Conservation (phyloP, 2,113 vertebrate species). For the Bos javanicus region DNA sequence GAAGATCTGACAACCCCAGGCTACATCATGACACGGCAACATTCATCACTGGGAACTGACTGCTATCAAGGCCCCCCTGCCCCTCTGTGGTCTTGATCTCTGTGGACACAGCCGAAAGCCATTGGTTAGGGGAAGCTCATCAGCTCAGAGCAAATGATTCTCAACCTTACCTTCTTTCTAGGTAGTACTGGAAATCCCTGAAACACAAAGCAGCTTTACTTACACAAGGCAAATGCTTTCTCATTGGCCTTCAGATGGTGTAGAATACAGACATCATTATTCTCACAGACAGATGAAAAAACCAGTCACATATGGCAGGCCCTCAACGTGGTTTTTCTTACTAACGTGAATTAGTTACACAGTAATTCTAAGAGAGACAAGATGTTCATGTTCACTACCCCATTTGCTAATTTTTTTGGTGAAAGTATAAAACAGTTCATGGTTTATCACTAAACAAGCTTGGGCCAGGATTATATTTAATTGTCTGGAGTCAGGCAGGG, state of each 20-base stretch:
- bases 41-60: too few relatives aligned
- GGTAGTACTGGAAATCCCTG: too few relatives aligned
- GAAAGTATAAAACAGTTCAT: neutral
- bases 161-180: neutral
- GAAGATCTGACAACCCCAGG: neutral
- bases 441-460: neutral
- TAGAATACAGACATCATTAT: neutral
- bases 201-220: neutral
- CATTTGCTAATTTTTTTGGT: neutral
- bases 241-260: neutral
- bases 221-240: neutral
- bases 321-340: neutral
- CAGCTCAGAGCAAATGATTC: neutral
- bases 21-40: fast-evolving
- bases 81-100: fast-evolving
- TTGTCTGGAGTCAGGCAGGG: neutral
- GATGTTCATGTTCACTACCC: neutral
- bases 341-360: neutral
- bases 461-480: neutral
- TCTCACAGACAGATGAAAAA: neutral
- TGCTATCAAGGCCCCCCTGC: fast-evolving
- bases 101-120: fast-evolving
- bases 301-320: neutral
- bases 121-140: neutral
- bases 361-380: neutral